These are phyloP conservation scores for Rhea pennata DNA, from an alignment of 2,113 vertebrate species.

Conservation along the genomic window DNA sequence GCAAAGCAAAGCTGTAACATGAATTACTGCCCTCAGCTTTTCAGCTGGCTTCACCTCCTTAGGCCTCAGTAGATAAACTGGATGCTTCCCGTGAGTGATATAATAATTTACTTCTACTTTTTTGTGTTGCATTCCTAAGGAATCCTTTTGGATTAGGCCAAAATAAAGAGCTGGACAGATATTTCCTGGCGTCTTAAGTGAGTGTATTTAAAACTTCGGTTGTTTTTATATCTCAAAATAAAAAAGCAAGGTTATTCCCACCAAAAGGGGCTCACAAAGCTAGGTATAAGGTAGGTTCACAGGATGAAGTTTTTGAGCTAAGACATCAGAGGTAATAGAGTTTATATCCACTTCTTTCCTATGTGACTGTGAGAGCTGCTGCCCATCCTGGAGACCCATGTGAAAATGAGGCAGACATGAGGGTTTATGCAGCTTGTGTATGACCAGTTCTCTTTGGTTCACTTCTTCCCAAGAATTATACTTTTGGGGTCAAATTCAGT, in stretches of 20 bases:
- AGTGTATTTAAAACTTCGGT: background rate
- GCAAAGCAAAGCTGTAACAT: background rate
- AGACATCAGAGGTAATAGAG: background rate
- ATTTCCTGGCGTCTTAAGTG: background rate
- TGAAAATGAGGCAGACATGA: background rate
- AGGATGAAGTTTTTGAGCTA: background rate
- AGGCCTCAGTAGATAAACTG: background rate
- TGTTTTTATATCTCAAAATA: background rate
- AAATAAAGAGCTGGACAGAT: background rate
- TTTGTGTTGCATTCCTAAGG: constrained; percentile 23
- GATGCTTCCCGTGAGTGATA: background rate
- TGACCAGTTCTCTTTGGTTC: background rate
- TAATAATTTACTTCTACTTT: background rate
- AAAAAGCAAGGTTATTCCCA: background rate
- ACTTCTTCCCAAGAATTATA: background rate
- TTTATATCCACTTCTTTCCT: background rate
- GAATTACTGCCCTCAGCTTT: background rate
- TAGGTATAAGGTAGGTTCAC: background rate
- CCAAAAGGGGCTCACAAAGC: background rate
- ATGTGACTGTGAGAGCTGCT: background rate
- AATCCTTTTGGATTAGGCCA: background rate
- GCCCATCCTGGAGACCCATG: background rate
- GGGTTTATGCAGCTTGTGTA: background rate
- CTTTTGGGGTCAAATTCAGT: background rate
- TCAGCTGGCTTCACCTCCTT: background rate